Evolutionary conservation across 2,888 invertebrate genomes (phyloP).

Genomic region (Boloria selene): DNA sequence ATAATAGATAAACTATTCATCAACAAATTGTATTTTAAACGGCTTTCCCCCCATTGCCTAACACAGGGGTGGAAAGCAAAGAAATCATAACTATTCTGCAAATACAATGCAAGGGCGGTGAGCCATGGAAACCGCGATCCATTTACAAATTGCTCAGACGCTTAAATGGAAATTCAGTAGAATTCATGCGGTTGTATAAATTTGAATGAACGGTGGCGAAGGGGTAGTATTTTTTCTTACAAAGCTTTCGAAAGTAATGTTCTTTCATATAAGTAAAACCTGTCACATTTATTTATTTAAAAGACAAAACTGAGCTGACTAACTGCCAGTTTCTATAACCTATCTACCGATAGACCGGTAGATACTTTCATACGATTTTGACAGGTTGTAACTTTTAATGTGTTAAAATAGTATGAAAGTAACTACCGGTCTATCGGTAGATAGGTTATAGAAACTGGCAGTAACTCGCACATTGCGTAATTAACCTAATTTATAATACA

Average conservation of each 20-base stretch:
- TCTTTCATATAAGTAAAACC: not conserved
- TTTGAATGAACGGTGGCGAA: conserved; percentile 62
- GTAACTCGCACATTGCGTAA: too few relatives aligned
- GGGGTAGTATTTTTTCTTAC: conserved; percentile 8
- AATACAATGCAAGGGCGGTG: conserved; percentile 41
- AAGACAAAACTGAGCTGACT: too few relatives aligned
- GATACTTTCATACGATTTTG: too few relatives aligned
- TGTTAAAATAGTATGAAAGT: too few relatives aligned
- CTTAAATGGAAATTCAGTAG: conserved; percentile 59
- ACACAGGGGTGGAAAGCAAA: conserved; percentile 42
- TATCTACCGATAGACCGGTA: too few relatives aligned
- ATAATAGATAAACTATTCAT: conserved; percentile 19
- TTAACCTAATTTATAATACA: too few relatives aligned
- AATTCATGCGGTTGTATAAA: conserved; percentile 67
- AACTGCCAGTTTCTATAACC: too few relatives aligned
- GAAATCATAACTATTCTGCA: conserved; percentile 42
- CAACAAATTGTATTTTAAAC: conserved; percentile 20
- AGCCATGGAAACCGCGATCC: conserved; percentile 56
- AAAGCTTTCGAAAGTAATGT: not conserved
- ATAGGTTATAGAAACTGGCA: too few relatives aligned
- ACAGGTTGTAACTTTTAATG: too few relatives aligned
- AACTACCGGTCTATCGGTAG: too few relatives aligned
- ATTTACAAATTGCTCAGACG: conserved; percentile 73
- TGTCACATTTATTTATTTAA: too few relatives aligned
- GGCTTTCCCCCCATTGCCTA: conserved; percentile 39